Evolutionary conservation across 2,888 invertebrate species (phyloP), one percentile per base, ranked within the genome.

Genomic region (Trypoxylon attenuatum): DNA sequence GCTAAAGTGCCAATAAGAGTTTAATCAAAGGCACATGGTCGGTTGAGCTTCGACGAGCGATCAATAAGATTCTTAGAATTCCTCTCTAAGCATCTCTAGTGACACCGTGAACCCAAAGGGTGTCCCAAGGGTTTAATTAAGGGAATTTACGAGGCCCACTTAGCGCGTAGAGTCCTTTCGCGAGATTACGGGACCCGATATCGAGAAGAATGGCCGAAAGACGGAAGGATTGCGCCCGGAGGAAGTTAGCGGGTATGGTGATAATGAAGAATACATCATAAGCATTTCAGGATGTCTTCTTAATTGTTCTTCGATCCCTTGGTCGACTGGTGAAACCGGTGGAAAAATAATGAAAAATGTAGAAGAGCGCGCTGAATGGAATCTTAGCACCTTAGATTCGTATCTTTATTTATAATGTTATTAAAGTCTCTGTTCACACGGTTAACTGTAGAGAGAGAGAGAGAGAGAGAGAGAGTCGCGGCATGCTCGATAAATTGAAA

Each of bases 321-420:
- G 15, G 33, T 16, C 16, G 23, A 22, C 10, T 15, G 10, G 33
- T n/a, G n/a, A n/a, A n/a, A n/a, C n/a, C n/a, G n/a, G n/a, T n/a
- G n/a, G n/a, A n/a, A n/a, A n/a, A n/a, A n/a, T n/a, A n/a, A n/a
- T n/a, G n/a, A n/a, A n/a, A n/a, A n/a, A n/a, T n/a, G n/a, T n/a
- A n/a, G n/a, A n/a, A n/a, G n/a, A n/a, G 50, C n/a, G 50, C 42
- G 42, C 53, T 63, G 58, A 67, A 59, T 61, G 41, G 53, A 22
- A 13, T 15, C 3, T 3, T 46, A 27, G 57, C 54, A 38, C 63
- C 45, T 22, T 33, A 72, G 77, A 80, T 78, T 70, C 73, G 72
- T 81, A 82, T 82, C 81, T 79, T 79, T 73, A 78, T 81, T 82
- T 82, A 83, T 84, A 82, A 79, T 80, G 80, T 83, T 83, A 82